Evolutionary conservation across 1,140 invertebrate genomes (phyloP).

Genomic region (Sitobion miscanthi): DNA sequence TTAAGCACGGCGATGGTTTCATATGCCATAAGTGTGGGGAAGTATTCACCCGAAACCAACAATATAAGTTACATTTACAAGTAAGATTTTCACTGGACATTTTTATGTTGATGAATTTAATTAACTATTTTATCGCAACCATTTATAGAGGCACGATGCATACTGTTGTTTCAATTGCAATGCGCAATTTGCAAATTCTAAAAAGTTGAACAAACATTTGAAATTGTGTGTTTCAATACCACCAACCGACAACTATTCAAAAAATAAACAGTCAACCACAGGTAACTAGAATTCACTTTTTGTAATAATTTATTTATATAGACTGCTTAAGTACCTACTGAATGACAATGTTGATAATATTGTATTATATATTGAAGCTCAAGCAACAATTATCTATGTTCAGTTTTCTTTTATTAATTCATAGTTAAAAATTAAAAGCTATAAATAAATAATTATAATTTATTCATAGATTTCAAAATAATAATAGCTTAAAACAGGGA

Average conservation of each 20-base stretch:
- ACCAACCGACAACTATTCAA: background rate
- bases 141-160: conserved; percentile 41
- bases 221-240: background rate
- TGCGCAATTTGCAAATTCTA: conserved; percentile 29
- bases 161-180: conserved; percentile 47
- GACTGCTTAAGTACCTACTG: background rate
- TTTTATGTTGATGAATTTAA: background rate
- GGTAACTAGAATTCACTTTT: background rate
- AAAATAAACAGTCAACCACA: background rate
- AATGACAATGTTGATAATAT: background rate
- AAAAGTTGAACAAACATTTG: conserved; percentile 39
- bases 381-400: too few relatives aligned
- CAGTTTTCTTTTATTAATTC: too few relatives aligned
- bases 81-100: background rate
- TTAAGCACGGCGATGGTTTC: conserved; percentile 16
- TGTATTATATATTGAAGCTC: background rate
- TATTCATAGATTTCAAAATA: background rate
- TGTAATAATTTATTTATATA: background rate
- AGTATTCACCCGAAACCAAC: conserved; percentile 30
- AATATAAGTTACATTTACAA: conserved; percentile 51
- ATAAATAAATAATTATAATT: too few relatives aligned
- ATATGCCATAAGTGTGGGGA: conserved; percentile 36
- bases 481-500: background rate
- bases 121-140: background rate
- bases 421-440: too few relatives aligned